These are phyloP conservation scores for Drosophila incognita DNA, from an alignment of 2,888 invertebrate species.

Conservation along the genomic window DNA sequence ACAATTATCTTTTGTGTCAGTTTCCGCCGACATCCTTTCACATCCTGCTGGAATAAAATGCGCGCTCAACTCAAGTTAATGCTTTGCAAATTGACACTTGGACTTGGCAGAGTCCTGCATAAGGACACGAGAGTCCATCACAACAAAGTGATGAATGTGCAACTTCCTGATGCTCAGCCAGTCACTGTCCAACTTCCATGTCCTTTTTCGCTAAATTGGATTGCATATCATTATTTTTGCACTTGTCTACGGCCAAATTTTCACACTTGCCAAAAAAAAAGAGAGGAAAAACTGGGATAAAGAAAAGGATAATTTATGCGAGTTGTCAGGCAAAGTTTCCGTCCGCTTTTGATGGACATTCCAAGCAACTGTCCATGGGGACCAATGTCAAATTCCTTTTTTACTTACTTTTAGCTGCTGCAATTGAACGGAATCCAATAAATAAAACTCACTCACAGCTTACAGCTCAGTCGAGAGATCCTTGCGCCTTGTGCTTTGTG, in stretches of 20 bases:
- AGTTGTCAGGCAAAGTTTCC: constrained; percentile 49
- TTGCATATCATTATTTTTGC: constrained; percentile 80
- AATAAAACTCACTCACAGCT: constrained; percentile 52
- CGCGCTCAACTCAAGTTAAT: constrained; percentile 58
- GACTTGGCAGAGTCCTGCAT: constrained; percentile 4
- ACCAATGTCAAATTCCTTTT: constrained; percentile 34
- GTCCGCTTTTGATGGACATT: constrained; percentile 74
- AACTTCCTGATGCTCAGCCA: constrained; percentile 61
- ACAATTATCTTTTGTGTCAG: constrained; percentile 27
- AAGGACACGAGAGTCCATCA: constrained; percentile 59
- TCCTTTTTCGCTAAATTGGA: constrained; percentile 67
- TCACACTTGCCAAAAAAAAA: constrained; percentile 60
- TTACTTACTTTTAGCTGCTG: constrained; percentile 17
- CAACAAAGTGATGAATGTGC: constrained; percentile 78
- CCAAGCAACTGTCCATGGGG: constrained; percentile 63
- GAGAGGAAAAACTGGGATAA: not conserved
- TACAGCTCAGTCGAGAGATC: not conserved
- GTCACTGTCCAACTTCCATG: constrained; percentile 40
- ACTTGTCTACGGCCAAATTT: constrained; percentile 73
- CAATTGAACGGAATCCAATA: constrained; percentile 70
- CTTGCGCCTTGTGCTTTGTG: constrained; percentile 26
- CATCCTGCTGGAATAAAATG: constrained; percentile 24
- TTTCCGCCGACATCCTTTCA: constrained; percentile 5
- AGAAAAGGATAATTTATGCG: constrained; percentile 78
- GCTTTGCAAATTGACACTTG: constrained; percentile 78